Evolutionary conservation across 2,888 invertebrate genomes (phyloP), one percentile per base, ranked within the genome.

Genomic region (Chromoteleia sp.): DNA sequence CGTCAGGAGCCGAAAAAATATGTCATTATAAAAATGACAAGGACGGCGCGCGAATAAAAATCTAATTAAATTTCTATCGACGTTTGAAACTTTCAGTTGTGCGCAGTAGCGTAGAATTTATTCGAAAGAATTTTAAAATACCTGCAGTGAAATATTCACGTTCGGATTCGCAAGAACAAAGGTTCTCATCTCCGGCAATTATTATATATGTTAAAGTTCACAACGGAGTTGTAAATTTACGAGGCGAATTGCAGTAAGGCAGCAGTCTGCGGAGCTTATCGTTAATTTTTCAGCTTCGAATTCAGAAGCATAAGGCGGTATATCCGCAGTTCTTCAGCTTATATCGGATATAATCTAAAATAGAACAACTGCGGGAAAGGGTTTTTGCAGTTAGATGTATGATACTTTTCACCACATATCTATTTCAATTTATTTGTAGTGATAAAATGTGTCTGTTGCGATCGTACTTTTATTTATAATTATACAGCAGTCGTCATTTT

Each of bases 141-240:
- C 5, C 8, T 7, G 19, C 45, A 15, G 25, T 63, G 10, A 48
- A 48, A 48, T 63, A 65, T 65, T 65, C 15, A 56, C 41, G 15
- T 56, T 30, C 10, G 21, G 30, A 68, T 21, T 56, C 30, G 12
- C 15, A 54, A 30, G 68, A 68, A 54, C 43, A 45, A 56, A 68
- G 33, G 19, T 33, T 17, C 19, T 68, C 41, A 56, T 68, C 14
- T 56, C 68, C 19, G 33, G 45, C 30, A 68, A 56, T 68, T 56
- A 68, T 45, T 56, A 68, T 68, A 30, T 21, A 33, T 56, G 56
- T 33, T 45, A 56, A 68, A 56, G 56, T 68, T 45, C 45, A 68
- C 10, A 67, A 29, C 8, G 14, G 7, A 8, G 41, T 54, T 54
- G 29, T 30, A 41, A 67, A 67, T 50, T 52, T 12, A 52, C 54